These are phyloP conservation scores for Clostera curtula DNA, from an alignment of 2,888 invertebrate genomes.

Conservation along the genomic window DNA sequence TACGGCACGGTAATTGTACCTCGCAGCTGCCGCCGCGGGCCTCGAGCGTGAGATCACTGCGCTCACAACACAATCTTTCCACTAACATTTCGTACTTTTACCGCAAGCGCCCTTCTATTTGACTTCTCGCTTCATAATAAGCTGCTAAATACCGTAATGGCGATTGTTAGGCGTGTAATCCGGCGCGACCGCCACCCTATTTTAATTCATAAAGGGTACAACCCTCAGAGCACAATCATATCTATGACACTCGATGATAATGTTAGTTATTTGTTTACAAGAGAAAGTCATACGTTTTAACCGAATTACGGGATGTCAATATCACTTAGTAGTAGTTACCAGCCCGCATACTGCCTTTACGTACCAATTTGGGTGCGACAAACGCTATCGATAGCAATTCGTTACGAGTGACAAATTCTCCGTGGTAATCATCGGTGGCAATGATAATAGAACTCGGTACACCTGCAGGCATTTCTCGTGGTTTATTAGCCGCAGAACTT, in stretches of 20 bases:
- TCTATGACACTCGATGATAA: constrained; percentile 17
- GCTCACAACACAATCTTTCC: constrained; percentile 17
- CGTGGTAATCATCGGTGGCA: too few species aligned
- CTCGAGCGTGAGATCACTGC: constrained; percentile 50
- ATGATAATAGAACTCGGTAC: too few species aligned
- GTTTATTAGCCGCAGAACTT: too few species aligned
- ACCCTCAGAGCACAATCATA: constrained; percentile 42
- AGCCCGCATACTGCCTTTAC: constrained; percentile 53
- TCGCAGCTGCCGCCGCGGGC: constrained; percentile 56
- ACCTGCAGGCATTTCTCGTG: too few species aligned
- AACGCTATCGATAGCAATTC: constrained; percentile 11
- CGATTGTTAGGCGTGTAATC: constrained; percentile 58
- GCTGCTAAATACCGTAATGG: constrained; percentile 54
- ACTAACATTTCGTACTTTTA: constrained; percentile 4
- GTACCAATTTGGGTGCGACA: constrained; percentile 47
- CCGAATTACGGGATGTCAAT: constrained; percentile 38
- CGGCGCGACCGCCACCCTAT: constrained; percentile 43
- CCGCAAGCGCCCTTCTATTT: constrained; percentile 27
- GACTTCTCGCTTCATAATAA: constrained; percentile 55
- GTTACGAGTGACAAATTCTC: too few species aligned
- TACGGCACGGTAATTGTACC: constrained; percentile 66
- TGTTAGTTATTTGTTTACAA: constrained; percentile 23
- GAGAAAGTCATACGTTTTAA: constrained; percentile 29
- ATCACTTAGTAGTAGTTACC: constrained; percentile 54
- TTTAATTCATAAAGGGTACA: constrained; percentile 33